Evolutionary conservation across 2,888 invertebrate genomes (phyloP).

Genomic region (Tipula lateralis): DNA sequence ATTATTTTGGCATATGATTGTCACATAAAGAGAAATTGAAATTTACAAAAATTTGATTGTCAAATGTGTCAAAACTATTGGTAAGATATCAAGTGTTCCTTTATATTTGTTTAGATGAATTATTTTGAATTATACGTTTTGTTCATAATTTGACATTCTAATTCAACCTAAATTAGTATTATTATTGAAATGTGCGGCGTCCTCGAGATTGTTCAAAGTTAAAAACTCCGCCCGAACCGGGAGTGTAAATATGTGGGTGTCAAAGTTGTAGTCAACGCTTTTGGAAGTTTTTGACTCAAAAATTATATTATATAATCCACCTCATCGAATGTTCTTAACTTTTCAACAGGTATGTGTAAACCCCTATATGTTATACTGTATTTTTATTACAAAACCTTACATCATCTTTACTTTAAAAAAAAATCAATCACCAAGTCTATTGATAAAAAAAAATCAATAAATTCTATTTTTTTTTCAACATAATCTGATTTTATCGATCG

Average conservation of each 20-base stretch:
- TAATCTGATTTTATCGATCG: not conserved
- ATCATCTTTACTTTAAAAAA: not conserved
- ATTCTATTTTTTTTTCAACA: not conserved
- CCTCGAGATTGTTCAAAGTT: conserved; percentile 3
- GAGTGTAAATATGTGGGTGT: not conserved
- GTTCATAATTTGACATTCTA: not conserved
- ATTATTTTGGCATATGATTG: not conserved
- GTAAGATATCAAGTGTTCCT: not conserved
- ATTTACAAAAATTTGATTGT: not conserved
- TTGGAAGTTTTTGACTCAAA: not conserved
- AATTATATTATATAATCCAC: not conserved
- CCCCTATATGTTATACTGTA: not conserved
- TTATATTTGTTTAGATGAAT: not conserved
- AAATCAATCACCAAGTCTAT: not conserved
- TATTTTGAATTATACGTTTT: not conserved
- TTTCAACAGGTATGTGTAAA: not conserved
- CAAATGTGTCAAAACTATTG: not conserved
- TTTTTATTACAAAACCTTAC: not conserved
- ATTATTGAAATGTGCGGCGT: not conserved
- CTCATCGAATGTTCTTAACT: not conserved
- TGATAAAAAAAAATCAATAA: not conserved
- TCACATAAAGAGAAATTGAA: not conserved
- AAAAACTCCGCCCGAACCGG: not conserved
- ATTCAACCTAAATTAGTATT: conserved; percentile 14
- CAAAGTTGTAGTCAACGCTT: not conserved